Base-by-base conservation (phyloP, 1,140 invertebrate species). In the Bombus vancouverensis region DNA sequence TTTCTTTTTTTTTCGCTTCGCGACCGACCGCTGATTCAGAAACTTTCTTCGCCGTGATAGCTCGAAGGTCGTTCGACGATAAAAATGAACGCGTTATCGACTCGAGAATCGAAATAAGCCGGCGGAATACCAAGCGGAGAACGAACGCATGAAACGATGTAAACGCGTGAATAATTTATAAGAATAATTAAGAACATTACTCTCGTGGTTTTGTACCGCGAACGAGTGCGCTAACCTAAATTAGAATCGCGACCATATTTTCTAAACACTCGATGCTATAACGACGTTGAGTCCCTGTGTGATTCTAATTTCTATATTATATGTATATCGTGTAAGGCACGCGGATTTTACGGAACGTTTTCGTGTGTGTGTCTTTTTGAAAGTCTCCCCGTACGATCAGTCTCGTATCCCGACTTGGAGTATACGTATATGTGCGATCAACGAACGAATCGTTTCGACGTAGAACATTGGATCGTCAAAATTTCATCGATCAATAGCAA, bases 281-380 rank as follows among this genome's bases (percentile, higher is more conserved):
- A 74, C 39, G 6, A 68, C 15, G 6, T 25, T 28, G 39, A 37
- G 70, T 70, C 62, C 39, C 12, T 81, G 22, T 76, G 47, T 44
- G 65, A 42, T 34, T 78, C 39, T 57, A 65, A 79, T 32, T 72
- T 78, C 32, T 59, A 37, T 37, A 15, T 75, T 15, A 34, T 28
- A 57, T 28, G n/a, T 74, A 39, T 75, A 34, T 75, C 34, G 83
- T 85, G 83, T 91, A 92, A 92, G 91, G 92, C 91, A 92, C 91
- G 59, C 86, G 62, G 37, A 59, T 72, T 72, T 32, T 73, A 13
- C 42, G 71, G 37, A 86, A 15, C 84, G 57, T 66, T 86, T 28
- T 66, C 66, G 32, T 39, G 15, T 65, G 32, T 74, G 32, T 74
- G 37, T 83, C 39, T 73, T 85, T 70, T 72, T 57, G 4, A 66